phyloP scores from a whole-genome alignment of 2,113 vertebrate species.

The Cricetomys ansorgei region DNA sequence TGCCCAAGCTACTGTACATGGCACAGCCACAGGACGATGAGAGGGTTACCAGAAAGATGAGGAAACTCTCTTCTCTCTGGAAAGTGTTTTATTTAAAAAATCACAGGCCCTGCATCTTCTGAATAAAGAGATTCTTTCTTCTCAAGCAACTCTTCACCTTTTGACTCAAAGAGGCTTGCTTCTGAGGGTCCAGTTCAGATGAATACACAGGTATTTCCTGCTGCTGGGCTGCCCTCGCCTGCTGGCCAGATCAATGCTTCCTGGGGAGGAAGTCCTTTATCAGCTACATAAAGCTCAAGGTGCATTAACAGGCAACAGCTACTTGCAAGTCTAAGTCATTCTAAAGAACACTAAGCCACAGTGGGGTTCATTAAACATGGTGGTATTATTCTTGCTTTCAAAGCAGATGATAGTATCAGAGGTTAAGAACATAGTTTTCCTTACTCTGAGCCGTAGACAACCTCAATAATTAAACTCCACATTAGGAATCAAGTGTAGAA shows the following conservation, averaged over 20 bases:
- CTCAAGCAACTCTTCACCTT: not conserved
- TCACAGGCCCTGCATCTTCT: not conserved
- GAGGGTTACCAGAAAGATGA: not conserved
- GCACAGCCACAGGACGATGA: not conserved
- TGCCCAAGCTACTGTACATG: not conserved
- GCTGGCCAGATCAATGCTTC: not conserved
- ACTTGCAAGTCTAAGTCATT: not conserved
- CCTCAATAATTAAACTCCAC: not conserved
- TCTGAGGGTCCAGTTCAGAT: conserved; percentile 13
- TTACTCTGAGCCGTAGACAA: not conserved
- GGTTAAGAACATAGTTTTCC: not conserved
- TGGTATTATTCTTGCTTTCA: conserved; percentile 47
- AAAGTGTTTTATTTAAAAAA: not conserved
- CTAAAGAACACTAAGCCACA: not conserved
- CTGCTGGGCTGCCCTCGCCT: not conserved
- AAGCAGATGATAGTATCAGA: conserved; percentile 11
- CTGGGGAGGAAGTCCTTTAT: not conserved
- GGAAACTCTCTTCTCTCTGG: not conserved
- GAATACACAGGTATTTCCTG: not conserved
- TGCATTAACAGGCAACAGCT: not conserved
- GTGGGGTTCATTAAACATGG: not conserved
- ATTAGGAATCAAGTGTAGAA: not conserved
- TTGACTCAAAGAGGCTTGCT: not conserved
- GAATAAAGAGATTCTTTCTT: not conserved
- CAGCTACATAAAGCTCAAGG: not conserved